A percentile compares a stretch with the other conserved stretches of the same genome.
phyloP scores from a whole-genome alignment of 2,797 vertebrate species.

The Pterois miles region DNA sequence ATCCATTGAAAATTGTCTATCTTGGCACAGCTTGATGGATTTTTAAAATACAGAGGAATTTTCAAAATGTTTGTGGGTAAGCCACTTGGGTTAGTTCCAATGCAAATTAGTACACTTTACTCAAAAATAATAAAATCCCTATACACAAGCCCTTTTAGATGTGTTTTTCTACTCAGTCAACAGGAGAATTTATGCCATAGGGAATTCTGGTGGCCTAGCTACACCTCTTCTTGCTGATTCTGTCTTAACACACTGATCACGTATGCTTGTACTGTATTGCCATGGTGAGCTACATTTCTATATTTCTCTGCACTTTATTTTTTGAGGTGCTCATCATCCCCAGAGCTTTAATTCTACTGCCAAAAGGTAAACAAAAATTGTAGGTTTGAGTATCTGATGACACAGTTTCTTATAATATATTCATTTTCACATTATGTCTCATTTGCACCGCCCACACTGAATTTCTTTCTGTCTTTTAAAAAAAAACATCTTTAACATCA shows the following conservation, averaged over 20 bases:
- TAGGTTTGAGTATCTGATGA: neutral
- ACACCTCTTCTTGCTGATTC: neutral
- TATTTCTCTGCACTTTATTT: neutral
- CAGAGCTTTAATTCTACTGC: neutral
- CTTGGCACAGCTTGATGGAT: neutral
- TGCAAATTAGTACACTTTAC: neutral
- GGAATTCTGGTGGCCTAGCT: slow-evolving; percentile 1
- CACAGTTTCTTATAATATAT: neutral
- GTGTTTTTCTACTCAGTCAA: slow-evolving; percentile 7
- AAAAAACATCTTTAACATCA: slow-evolving; percentile 1
- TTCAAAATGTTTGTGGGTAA: neutral
- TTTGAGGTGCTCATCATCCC: neutral
- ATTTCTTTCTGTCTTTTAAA: neutral
- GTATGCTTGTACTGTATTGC: neutral
- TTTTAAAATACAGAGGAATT: neutral
- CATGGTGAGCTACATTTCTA: neutral
- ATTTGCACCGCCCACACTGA: neutral
- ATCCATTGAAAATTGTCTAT: neutral
- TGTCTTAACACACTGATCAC: slow-evolving; percentile 1
- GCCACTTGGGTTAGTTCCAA: neutral
- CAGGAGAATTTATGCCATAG: neutral
- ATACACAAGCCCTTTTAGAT: neutral
- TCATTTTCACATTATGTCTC: neutral
- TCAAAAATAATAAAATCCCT: neutral
- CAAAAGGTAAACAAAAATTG: neutral